Evolutionary conservation across 92 coral and sea anemone genomes (phyloP), one percentile per base, ranked within the genome.

Genomic region (Zoanthus sociatus): DNA sequence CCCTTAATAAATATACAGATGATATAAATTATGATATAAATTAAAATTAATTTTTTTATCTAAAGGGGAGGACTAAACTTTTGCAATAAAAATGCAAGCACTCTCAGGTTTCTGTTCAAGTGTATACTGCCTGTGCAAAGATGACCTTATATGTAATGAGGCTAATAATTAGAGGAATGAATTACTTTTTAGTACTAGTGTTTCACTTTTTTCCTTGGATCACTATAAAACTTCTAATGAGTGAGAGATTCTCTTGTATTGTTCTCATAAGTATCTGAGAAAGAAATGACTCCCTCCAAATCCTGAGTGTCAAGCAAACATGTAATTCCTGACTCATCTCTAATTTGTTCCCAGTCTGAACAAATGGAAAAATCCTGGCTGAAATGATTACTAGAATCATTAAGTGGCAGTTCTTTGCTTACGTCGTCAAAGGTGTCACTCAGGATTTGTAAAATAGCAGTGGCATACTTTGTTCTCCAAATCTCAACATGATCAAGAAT

Each of bases 261-360:
- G 79, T 75, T 53, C 61, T 75, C 79, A 21, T 48, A 21, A 7
- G 79, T 75, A 15, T 75, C 79, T 75, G 79, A 75, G 55, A 75
- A 55, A 11, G 82, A 77, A 53, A 77, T 54, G 31, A 77, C 70
- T 77, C 50, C 69, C 82, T 77, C 82, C 68, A 77, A 77, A 55
- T 77, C 82, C 60, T 53, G 67, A 26, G 82, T 77, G 82, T 77
- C 69, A 26, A 77, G 82, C 68, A 77, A 50, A 53, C 69, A 54
- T 54, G 82, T 53, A 30, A 77, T 9, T 54, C 68, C 82, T 30
- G 82, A 55, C 45, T 77, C 82, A 55, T 77, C 68, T 55, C 82
- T 54, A 20, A 77, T 20, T 26, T 77, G 70, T 77, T 77, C 82
- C 82, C 82, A 77, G 68, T 77, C 82, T 21, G 82, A 77, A 51